Evolutionary conservation across 2,888 invertebrate genomes (phyloP).

Genomic region (Melitaea athalia): DNA sequence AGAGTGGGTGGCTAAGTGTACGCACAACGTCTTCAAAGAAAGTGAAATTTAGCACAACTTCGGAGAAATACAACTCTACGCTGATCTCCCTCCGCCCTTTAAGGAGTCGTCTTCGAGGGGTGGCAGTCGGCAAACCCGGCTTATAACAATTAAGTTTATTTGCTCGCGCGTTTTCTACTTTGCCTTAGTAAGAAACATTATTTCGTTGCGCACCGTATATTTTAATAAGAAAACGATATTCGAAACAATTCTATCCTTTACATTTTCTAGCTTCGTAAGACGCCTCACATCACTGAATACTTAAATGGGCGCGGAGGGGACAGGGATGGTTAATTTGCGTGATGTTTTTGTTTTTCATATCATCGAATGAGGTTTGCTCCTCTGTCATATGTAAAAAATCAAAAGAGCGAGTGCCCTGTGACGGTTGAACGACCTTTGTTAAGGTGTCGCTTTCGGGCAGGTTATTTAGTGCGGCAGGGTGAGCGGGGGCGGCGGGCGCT

Average conservation of each 20-base stretch:
- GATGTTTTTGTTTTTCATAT: background rate
- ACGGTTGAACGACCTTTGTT: constrained; percentile 81
- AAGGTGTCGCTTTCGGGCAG: constrained; percentile 82
- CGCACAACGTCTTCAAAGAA: constrained; percentile 80
- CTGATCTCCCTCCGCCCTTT: constrained; percentile 57
- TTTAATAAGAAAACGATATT: constrained; percentile 25
- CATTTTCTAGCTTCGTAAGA: constrained; percentile 15
- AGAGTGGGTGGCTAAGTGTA: constrained; percentile 73
- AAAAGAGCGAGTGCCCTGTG: constrained; percentile 59
- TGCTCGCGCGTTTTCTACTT: constrained; percentile 71
- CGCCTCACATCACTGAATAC: background rate
- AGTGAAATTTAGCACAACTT: constrained; percentile 83
- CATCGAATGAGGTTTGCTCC: constrained; percentile 29
- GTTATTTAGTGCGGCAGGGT: constrained; percentile 71
- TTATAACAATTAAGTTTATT: constrained; percentile 82
- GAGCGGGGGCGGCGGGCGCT: constrained; percentile 46
- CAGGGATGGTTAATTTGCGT: background rate
- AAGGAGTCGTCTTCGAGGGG: constrained; percentile 57
- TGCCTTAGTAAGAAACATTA: constrained; percentile 36
- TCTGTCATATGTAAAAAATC: constrained; percentile 55
- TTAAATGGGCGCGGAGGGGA: too few species aligned
- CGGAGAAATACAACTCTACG: constrained; percentile 76
- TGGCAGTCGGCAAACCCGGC: constrained; percentile 72
- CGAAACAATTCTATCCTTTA: constrained; percentile 18
- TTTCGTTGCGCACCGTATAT: constrained; percentile 26